Evolutionary conservation across 2,113 vertebrate species (phyloP).

Genomic region (Ceyx margarethae): DNA sequence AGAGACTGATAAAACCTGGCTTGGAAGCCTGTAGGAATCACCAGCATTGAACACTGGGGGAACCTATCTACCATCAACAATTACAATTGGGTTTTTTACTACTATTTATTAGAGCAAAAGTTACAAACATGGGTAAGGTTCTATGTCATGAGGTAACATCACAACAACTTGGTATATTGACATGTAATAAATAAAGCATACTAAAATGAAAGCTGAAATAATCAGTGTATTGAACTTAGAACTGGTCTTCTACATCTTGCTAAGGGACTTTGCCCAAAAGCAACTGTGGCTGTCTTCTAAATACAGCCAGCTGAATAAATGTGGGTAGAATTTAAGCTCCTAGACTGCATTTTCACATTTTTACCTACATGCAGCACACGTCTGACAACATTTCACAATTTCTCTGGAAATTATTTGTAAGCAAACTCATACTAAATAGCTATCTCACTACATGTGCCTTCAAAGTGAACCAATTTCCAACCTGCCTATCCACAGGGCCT

Average conservation of each 20-base stretch:
- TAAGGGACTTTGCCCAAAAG: conserved; percentile 3
- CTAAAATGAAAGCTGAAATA: conserved; percentile 29
- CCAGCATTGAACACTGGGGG: not conserved
- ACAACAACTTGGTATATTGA: conserved; percentile 1
- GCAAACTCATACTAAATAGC: not conserved
- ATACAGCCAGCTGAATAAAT: not conserved
- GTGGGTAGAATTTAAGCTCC: not conserved
- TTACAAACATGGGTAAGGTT: conserved; percentile 21
- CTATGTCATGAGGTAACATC: conserved; percentile 14
- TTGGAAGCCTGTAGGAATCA: not conserved
- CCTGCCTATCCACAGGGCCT: not conserved
- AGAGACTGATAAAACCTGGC: not conserved
- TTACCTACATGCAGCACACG: conserved; percentile 24
- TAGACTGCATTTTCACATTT: conserved; percentile 9
- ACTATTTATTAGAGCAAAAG: conserved; percentile 54
- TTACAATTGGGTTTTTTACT: not conserved
- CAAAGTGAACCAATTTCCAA: not conserved
- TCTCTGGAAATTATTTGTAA: conserved; percentile 12
- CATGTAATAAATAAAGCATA: conserved; percentile 59
- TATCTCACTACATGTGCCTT: not conserved
- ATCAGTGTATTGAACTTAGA: not conserved
- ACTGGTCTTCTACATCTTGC: not conserved
- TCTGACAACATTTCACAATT: conserved; percentile 18
- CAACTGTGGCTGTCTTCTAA: not conserved
- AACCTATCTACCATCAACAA: conserved; percentile 10